Conservation (phyloP, 2,797 vertebrate species). For the Rhinophrynus dorsalis region DNA sequence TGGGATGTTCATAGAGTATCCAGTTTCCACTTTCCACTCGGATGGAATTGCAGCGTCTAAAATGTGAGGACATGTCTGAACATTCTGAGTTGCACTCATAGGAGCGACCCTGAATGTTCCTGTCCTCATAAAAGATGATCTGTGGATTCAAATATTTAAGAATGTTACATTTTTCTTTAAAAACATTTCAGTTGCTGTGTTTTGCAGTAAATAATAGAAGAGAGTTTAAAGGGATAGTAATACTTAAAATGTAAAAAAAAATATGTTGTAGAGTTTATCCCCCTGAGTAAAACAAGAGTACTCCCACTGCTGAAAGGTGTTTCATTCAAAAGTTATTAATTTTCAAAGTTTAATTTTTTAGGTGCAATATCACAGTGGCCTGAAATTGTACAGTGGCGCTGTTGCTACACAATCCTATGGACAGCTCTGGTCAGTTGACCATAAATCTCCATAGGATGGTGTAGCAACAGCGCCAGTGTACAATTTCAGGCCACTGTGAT, state of each 20-base stretch:
- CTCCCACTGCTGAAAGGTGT: too few species aligned
- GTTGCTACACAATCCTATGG: too few species aligned
- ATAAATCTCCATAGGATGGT: too few species aligned
- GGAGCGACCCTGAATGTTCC: slow-evolving; percentile 69
- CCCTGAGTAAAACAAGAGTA: too few species aligned
- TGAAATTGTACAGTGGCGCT: too few species aligned
- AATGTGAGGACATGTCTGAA: slow-evolving; percentile 60
- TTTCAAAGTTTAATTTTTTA: too few species aligned
- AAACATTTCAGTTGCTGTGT: neutral
- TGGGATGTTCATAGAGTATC: slow-evolving; percentile 65
- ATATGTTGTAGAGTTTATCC: neutral
- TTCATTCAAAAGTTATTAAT: too few species aligned
- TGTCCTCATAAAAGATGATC: slow-evolving; percentile 75
- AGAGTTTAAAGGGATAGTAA: neutral
- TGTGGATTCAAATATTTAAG: slow-evolving; percentile 41
- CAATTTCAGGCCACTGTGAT: too few species aligned
- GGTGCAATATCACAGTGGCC: too few species aligned
- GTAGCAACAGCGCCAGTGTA: too few species aligned
- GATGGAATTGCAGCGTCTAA: slow-evolving; percentile 71
- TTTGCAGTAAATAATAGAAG: neutral
- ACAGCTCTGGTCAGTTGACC: too few species aligned
- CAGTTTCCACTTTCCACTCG: slow-evolving; percentile 71
- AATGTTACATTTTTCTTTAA: neutral
- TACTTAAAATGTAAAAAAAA: neutral
- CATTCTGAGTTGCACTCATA: slow-evolving; percentile 69